phyloP scores from a whole-genome alignment of 2,888 invertebrate genomes.

The Ceraclea dissimilis region DNA sequence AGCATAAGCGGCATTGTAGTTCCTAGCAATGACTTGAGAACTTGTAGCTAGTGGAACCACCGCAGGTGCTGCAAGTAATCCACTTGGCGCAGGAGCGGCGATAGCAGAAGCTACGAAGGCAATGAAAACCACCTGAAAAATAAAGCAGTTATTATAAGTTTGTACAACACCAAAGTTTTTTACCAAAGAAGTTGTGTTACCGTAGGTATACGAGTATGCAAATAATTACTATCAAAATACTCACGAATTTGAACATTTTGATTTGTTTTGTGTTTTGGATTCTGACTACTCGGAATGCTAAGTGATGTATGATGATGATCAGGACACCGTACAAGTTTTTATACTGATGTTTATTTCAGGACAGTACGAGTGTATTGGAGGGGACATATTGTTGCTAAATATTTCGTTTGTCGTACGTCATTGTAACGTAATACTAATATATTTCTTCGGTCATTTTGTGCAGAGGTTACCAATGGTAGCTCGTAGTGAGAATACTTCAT shows the following conservation, averaged over 20 bases:
- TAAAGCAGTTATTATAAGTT: background rate
- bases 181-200: no score
- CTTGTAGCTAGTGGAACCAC: conserved; percentile 41
- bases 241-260: background rate
- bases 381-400: no score
- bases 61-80: conserved; percentile 28
- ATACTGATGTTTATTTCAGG: no score
- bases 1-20: conserved; percentile 41
- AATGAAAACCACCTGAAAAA: conserved; percentile 18
- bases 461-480: no score
- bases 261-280: background rate
- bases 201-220: no score
- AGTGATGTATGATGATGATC: background rate
- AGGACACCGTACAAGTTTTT: no score
- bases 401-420: no score
- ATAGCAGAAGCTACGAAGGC: conserved; percentile 18
- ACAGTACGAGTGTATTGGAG: no score
- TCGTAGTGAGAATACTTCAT: no score
- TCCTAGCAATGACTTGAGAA: conserved; percentile 47
- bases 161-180: no score
- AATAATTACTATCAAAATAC: background rate
- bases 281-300: background rate
- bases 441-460: no score
- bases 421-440: no score
- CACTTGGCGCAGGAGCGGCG: conserved; percentile 19